phyloP scores from a whole-genome alignment of 2,113 vertebrate species.

The Chlamydotis undulata region DNA sequence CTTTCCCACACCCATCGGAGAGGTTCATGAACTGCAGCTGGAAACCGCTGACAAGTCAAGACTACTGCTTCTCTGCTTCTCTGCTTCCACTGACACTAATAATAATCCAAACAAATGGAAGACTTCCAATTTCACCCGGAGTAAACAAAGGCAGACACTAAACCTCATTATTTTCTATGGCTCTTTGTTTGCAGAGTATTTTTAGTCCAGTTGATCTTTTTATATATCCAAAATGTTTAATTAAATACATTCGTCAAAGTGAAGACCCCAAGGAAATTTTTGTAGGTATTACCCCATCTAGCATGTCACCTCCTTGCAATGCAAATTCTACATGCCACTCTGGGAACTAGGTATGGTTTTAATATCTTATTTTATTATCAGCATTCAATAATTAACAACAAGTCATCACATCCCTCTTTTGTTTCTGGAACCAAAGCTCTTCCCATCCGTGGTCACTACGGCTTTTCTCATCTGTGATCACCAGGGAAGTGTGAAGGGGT shows the following conservation, averaged over 20 bases:
- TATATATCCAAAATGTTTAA: background rate
- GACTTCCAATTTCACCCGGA: background rate
- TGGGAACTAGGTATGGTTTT: background rate
- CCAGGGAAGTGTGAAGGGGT: background rate
- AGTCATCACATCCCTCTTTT: background rate
- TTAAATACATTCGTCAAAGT: background rate
- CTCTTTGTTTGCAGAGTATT: background rate
- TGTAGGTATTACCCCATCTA: background rate
- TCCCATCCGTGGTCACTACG: background rate
- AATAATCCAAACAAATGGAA: background rate
- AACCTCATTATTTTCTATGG: background rate
- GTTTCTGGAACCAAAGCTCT: background rate
- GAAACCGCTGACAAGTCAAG: background rate
- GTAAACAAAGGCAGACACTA: slow-evolving; percentile 28
- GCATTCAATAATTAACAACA: background rate
- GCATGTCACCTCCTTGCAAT: background rate
- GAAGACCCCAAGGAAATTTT: background rate
- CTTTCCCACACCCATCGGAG: slow-evolving; percentile 21
- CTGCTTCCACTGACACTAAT: background rate
- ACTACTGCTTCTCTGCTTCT: background rate
- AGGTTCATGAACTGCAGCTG: background rate
- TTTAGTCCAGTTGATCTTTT: background rate
- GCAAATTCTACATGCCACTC: background rate
- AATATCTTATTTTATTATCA: background rate
- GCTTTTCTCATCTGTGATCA: background rate